These are phyloP conservation scores for Erebia aethiops DNA, from an alignment of 2,888 invertebrate species.

Conservation along the genomic window DNA sequence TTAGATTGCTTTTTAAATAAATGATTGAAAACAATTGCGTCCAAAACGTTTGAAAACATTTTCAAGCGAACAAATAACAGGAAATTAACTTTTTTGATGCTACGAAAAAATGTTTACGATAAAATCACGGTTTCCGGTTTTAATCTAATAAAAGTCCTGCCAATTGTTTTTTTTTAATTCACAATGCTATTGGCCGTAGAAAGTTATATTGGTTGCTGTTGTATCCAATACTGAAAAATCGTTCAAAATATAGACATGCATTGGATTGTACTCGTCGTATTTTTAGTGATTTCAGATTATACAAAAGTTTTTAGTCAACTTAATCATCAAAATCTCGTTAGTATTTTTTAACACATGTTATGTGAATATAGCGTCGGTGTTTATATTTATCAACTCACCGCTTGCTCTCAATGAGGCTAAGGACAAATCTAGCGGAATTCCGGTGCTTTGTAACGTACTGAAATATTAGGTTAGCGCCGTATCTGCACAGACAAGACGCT, in stretches of 20 bases:
- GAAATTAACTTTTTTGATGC: constrained; percentile 33
- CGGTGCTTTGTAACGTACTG: too few relatives aligned
- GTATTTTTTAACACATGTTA: background rate
- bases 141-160: constrained; percentile 18
- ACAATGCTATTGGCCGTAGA: constrained; percentile 2
- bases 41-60: background rate
- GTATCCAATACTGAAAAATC: background rate
- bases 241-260: background rate
- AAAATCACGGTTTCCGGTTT: constrained; percentile 19
- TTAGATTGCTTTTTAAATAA: constrained; percentile 8
- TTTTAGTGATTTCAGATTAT: background rate
- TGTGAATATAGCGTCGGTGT: background rate
- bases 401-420: too few relatives aligned
- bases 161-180: constrained; percentile 11
- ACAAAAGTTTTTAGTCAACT: background rate
- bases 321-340: background rate
- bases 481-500: too few relatives aligned
- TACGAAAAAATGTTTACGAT: constrained; percentile 19
- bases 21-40: constrained; percentile 13
- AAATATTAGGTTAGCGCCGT: too few relatives aligned
- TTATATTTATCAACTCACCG: too few relatives aligned
- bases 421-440: too few relatives aligned
- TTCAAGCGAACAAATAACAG: constrained; percentile 29
- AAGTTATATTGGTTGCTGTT: background rate
- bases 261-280: background rate